Evolutionary conservation across 2,888 invertebrate genomes (phyloP), one percentile per base, ranked within the genome.

Genomic region (Hirtodrosophila confusa): DNA sequence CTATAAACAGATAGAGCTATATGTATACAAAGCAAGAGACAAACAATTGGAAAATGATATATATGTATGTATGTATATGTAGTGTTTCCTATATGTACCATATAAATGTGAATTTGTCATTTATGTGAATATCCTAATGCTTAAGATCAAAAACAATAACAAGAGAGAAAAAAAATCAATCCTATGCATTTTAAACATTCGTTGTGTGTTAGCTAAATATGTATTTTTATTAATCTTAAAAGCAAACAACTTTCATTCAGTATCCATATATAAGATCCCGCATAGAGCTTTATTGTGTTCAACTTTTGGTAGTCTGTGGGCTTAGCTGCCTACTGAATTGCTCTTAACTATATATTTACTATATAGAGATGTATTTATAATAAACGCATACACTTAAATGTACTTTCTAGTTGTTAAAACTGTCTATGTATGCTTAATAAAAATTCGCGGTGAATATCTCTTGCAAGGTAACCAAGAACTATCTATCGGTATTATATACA

Each of bases 261-360:
- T 53, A 31, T 31, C 6, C 31, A 31, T 9, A 49, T 64, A 62
- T 48, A 36, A 67, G 60, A 50, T 35, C 51, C 60, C 69, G 65
- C 63, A 74, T 78, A 78, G 88, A 80, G 80, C 80, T 80, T 80
- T 80, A 85, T 86, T 87, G 80, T 86, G 80, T 80, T 80, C 80
- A 80, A 74, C 50, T 64, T 77, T 57, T 67, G 56, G 70, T 77
- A 76, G 69, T 65, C 64, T 45, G 17, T 48, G 48, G 64, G 65
- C 29, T 23, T 31, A 36, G 39, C 36, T 45, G 65, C 54, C 57
- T 9, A 48, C 39, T 36, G 11, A 51, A 43, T 76, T 53, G 51
- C 78, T 40, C 58, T 62, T 70, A 75, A 56, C 37, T 39, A 17
- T 10, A 50, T 45, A 45, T 45, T 12, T 40, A 61, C 44, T 51